phyloP scores from a whole-genome alignment of 2,797 vertebrate species.

The Acomys russatus region DNA sequence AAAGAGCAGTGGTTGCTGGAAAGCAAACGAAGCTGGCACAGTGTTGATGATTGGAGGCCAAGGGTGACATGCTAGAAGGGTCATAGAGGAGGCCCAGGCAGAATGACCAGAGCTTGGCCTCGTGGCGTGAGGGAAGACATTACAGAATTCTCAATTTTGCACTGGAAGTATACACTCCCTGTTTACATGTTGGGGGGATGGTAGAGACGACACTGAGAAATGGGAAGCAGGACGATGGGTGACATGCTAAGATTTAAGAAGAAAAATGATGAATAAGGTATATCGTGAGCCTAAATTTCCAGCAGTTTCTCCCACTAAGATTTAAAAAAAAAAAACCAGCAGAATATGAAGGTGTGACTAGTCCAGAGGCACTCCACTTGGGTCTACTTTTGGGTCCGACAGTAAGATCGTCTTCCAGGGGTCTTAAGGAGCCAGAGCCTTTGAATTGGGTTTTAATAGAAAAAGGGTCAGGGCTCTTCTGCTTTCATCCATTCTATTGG shows the following conservation, averaged over 20 bases:
- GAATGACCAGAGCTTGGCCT: neutral
- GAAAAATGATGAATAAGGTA: neutral
- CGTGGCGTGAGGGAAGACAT: neutral
- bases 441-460: conserved; percentile 31
- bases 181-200: neutral
- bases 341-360: neutral
- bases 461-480: conserved; percentile 21
- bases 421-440: conserved; percentile 18
- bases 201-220: neutral
- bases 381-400: neutral
- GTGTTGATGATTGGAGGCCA: neutral
- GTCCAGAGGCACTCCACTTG: neutral
- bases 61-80: no score
- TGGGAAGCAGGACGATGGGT: neutral
- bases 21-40: neutral
- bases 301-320: neutral
- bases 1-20: neutral
- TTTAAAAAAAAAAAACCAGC: neutral
- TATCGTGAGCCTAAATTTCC: neutral
- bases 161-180: neutral
- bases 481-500: neutral
- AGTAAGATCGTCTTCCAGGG: conserved; percentile 17
- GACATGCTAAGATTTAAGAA: neutral
- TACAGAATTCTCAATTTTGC: neutral
- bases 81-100: neutral